Evolutionary conservation across 1,140 invertebrate genomes (phyloP), one percentile per base, ranked within the genome.

Genomic region (Bombus confusus): DNA sequence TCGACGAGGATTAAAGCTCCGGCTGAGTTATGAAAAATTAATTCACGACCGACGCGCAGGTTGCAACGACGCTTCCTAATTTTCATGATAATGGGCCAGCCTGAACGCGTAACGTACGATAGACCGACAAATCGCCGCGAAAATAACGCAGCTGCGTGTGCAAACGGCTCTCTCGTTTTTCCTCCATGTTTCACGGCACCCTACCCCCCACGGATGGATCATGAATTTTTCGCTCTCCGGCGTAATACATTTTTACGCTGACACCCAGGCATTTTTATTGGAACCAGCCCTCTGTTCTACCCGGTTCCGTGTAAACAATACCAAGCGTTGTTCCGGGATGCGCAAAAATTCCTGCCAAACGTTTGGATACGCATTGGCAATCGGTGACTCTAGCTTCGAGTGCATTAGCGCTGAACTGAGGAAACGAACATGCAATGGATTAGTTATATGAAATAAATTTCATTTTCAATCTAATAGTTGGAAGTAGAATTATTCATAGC

Each of bases 21-120:
- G 25, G 34, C 31, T 80, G 80, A 90, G 75, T 90, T 87, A 87
- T 72, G 83, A 90, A 90, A 90, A 88, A 86, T 86, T 86, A 84
- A 88, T 77, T 52, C 62, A 83, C 75, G 52, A 41, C 5, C 77
- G 62, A 15, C 12, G 37, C 47, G n/a, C 74, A 57, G 66, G 37
- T 47, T 75, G 64, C 31, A 80, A n/a, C 66, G n/a, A 68, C 62
- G 71, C 64, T 66, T 18, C 57, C 81, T 89, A 90, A 90, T 90
- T 90, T 89, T 90, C 86, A 71, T 83, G 88, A 90, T 87, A 89
- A 80, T 82, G 82, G 75, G 28, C 52, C 62, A 43, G 59, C 12
- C 15, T 41, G 73, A 69, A 34, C 66, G n/a, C 39, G 76, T 73
- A 77, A 76, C 39, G 64, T 43, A 37, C 62, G 87, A 85, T 57